phyloP scores from a whole-genome alignment of 2,113 vertebrate species.

The Cyprinus carpio region DNA sequence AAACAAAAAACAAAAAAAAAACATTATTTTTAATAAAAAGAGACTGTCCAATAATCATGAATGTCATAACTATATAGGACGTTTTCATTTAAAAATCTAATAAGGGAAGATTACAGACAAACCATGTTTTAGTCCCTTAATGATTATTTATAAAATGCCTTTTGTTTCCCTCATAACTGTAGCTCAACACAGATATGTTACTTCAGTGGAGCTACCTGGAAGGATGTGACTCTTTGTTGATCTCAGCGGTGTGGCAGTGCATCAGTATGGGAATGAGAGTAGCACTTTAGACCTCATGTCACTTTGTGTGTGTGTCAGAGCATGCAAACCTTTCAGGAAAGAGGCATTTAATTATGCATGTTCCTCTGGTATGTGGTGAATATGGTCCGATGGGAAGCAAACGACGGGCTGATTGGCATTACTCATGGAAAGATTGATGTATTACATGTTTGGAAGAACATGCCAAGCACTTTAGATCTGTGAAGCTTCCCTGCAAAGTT shows the following conservation, averaged over 20 bases:
- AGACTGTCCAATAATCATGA: not conserved
- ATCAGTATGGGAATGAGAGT: not conserved
- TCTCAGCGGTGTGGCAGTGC: not conserved
- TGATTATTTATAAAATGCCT: not conserved
- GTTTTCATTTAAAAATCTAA: not conserved
- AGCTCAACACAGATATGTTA: not conserved
- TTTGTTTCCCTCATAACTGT: not conserved
- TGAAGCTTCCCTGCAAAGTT: not conserved
- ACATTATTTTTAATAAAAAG: not conserved
- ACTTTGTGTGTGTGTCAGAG: constrained; percentile 42
- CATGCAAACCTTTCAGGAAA: constrained; percentile 54
- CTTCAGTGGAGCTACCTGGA: not conserved
- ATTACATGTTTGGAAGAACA: not conserved
- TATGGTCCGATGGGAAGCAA: constrained; percentile 44
- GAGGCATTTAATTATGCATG: constrained; percentile 66
- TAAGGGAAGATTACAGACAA: not conserved
- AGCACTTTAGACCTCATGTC: constrained; percentile 20
- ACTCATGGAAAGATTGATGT: not conserved
- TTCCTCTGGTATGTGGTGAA: constrained; percentile 53
- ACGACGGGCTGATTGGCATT: constrained; percentile 24
- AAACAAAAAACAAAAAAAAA: too few relatives aligned
- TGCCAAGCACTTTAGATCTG: not conserved
- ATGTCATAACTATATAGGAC: not conserved
- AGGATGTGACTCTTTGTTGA: constrained; percentile 8
- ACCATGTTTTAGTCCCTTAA: not conserved